phyloP scores from a whole-genome alignment of 1,140 invertebrate genomes.

The Hormaphis cornu region DNA sequence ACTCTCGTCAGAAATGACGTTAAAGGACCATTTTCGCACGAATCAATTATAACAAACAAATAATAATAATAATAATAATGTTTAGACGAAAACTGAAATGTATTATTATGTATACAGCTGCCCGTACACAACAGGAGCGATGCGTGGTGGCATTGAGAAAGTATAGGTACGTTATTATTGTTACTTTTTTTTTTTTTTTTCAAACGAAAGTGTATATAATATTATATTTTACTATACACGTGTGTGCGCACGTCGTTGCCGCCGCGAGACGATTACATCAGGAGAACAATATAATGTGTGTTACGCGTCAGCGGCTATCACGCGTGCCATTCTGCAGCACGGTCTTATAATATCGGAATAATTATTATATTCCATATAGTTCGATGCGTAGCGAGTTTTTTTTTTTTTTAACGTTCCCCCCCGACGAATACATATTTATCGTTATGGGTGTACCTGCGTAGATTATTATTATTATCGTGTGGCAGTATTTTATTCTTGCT shows the following conservation, averaged over 20 bases:
- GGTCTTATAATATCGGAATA: conserved; percentile 16
- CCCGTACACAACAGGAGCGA: too few relatives aligned
- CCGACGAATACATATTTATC: too few relatives aligned
- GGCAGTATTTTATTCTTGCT: neutral
- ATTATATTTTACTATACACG: neutral
- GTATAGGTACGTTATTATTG: too few relatives aligned
- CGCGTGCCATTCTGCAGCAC: conserved; percentile 20
- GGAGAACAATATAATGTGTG: conserved; percentile 30
- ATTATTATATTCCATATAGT: conserved; percentile 32
- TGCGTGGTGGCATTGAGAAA: too few relatives aligned
- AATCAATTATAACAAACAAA: too few relatives aligned
- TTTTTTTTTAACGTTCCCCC: too few relatives aligned
- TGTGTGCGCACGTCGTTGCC: neutral
- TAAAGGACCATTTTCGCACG: too few relatives aligned
- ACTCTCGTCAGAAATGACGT: too few relatives aligned
- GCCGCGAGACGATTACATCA: conserved; percentile 29
- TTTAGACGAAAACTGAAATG: too few relatives aligned
- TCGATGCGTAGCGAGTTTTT: neutral
- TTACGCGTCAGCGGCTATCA: conserved; percentile 33
- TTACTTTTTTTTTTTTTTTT: too few relatives aligned
- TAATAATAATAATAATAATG: too few relatives aligned
- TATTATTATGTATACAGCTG: too few relatives aligned
- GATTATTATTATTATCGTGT: neutral
- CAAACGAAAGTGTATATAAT: conserved; percentile 26
- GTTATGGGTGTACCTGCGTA: neutral